Evolutionary conservation across 2,113 vertebrate genomes (phyloP).

Genomic region (Lutjanus erythropterus): DNA sequence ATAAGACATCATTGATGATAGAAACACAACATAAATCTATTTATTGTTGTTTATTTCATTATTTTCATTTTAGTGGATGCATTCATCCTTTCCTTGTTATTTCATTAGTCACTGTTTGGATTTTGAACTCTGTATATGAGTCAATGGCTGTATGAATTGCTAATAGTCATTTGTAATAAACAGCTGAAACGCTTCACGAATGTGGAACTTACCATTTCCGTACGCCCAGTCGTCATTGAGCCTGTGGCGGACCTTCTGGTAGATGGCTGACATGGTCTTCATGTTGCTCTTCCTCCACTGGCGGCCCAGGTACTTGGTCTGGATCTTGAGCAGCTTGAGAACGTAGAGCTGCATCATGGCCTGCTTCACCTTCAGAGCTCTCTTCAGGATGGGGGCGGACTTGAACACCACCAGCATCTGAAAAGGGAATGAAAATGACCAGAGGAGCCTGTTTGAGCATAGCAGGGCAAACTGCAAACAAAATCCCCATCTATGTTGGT

Average conservation of each 20-base stretch:
- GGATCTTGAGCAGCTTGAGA: conserved; percentile 96
- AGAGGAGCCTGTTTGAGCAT: neutral
- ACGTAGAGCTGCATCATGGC: conserved; percentile 98
- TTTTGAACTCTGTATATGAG: neutral
- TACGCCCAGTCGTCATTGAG: conserved; percentile 99
- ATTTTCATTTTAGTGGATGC: neutral
- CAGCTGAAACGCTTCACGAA: conserved; percentile 80
- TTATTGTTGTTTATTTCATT: neutral
- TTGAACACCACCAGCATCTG: conserved; percentile 99
- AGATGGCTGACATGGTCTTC: conserved; percentile 99
- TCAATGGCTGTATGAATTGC: neutral
- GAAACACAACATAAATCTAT: neutral
- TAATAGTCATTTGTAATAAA: neutral
- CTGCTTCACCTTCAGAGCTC: conserved; percentile 96
- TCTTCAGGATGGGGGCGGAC: conserved; percentile 95
- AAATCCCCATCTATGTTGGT: neutral
- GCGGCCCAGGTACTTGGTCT: conserved; percentile 97
- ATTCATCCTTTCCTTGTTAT: neutral
- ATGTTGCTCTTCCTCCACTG: conserved; percentile 99
- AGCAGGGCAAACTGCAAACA: neutral
- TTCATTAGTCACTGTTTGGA: neutral
- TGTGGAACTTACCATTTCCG: conserved; percentile 94
- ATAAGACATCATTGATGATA: neutral
- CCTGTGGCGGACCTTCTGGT: conserved; percentile 97
- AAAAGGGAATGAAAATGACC: neutral